These are phyloP conservation scores for Caenorhabditis auriculariae DNA, from an alignment of 2,888 invertebrate genomes.

Conservation along the genomic window DNA sequence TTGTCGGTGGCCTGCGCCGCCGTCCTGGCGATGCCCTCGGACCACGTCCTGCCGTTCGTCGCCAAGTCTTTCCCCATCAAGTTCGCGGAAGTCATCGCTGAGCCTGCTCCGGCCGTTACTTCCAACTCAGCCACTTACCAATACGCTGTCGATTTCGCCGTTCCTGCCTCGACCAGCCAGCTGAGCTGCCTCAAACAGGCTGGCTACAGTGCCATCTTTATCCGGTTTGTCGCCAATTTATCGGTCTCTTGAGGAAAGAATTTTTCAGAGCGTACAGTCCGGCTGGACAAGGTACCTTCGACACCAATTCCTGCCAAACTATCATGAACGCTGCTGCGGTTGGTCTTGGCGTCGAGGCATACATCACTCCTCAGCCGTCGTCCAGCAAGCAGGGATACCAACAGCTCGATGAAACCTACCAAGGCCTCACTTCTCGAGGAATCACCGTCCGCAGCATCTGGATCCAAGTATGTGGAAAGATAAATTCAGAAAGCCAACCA, in stretches of 20 bases:
- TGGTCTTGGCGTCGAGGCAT: constrained; percentile 38
- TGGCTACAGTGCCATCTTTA: constrained; percentile 19
- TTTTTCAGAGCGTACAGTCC: constrained; percentile 29
- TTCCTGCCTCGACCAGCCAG: constrained; percentile 6
- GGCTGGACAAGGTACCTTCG: constrained; percentile 28
- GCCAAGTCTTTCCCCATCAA: constrained; percentile 18
- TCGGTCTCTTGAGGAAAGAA: too few relatives aligned
- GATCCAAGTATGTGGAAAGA: constrained; percentile 21
- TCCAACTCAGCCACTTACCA: constrained; percentile 12
- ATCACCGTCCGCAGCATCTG: constrained; percentile 29
- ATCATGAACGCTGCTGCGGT: constrained; percentile 33
- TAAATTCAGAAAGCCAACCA: too few relatives aligned
- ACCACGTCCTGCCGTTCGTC: constrained; percentile 20
- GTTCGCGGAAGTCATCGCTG: constrained; percentile 14
- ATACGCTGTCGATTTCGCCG: constrained; percentile 24
- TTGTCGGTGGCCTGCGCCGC: too few relatives aligned
- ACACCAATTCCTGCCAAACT: constrained; percentile 22
- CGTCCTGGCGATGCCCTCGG: not conserved
- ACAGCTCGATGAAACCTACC: constrained; percentile 27
- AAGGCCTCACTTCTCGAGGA: constrained; percentile 19
- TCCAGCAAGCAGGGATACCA: constrained; percentile 17
- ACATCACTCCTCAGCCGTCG: constrained; percentile 35
- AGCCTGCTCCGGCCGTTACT: constrained; percentile 17
- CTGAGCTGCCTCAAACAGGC: constrained; percentile 20
- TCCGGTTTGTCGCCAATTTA: constrained; percentile 5